Percentiles rank a stretch among this genome's conserved stretches.
Evolutionary conservation across 2,797 vertebrate genomes (phyloP).

Genomic region (Astyanax mexicanus): DNA sequence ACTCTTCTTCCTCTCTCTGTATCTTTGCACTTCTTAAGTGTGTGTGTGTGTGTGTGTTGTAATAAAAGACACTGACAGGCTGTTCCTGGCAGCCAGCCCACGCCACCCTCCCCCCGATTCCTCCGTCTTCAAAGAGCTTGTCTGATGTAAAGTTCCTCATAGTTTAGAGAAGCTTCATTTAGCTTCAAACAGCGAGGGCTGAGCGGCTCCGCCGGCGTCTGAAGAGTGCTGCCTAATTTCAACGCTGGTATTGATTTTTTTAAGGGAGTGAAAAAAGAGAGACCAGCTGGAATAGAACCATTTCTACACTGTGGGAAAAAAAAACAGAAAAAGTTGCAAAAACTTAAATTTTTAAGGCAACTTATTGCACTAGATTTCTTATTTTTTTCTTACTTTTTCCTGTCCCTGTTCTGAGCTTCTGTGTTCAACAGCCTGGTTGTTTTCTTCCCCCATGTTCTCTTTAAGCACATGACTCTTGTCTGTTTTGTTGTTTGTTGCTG

Average conservation of each 20-base stretch:
- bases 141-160: neutral
- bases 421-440: too few species aligned
- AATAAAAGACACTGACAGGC: conserved; percentile 18
- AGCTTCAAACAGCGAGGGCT: neutral
- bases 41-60: conserved; percentile 8
- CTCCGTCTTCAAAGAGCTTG: conserved; percentile 30
- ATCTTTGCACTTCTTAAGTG: conserved; percentile 15
- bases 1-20: neutral
- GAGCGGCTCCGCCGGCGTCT: neutral
- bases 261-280: neutral
- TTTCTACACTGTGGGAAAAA: too few species aligned
- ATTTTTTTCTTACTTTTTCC: too few species aligned
- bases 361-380: too few species aligned
- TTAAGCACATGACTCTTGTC: too few species aligned
- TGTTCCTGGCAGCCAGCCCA: neutral
- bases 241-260: neutral
- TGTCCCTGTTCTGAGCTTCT: too few species aligned
- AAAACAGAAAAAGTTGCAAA: too few species aligned
- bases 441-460: too few species aligned
- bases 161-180: conserved; percentile 37
- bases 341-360: too few species aligned
- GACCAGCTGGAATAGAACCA: neutral
- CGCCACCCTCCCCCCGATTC: neutral
- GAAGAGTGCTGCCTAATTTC: conserved; percentile 2
- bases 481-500: too few species aligned